Evolutionary conservation across 2,797 vertebrate genomes (phyloP).

Genomic region (Pelobates cultripes): DNA sequence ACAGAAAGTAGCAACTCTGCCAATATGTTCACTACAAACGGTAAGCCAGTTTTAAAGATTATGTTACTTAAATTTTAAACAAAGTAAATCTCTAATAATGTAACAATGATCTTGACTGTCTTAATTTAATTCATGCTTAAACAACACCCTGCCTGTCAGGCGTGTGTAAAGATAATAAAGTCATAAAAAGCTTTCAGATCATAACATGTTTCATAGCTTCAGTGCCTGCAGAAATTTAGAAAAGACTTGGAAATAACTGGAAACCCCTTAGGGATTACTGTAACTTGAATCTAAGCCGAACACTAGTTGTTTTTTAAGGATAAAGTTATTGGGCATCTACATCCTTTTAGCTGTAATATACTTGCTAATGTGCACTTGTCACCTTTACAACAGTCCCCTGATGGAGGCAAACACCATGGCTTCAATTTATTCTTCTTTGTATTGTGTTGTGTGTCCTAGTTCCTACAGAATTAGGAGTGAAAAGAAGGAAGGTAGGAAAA

Average conservation of each 20-base stretch:
- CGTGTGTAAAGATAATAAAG: slow-evolving; percentile 34
- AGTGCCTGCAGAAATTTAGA: slow-evolving; percentile 25
- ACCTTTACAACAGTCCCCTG: too few relatives aligned
- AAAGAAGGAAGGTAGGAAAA: too few relatives aligned
- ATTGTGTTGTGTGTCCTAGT: too few relatives aligned
- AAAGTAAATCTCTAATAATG: slow-evolving; percentile 24
- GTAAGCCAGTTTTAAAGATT: slow-evolving; percentile 24
- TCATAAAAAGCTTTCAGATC: slow-evolving; percentile 49
- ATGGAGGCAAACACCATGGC: too few relatives aligned
- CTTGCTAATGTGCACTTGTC: too few relatives aligned
- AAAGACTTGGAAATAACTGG: background rate
- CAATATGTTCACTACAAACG: slow-evolving; percentile 2
- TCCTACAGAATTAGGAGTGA: too few relatives aligned
- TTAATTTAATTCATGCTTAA: slow-evolving; percentile 41
- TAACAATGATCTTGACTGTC: slow-evolving; percentile 8
- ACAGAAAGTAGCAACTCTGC: slow-evolving; percentile 1
- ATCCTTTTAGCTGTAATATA: too few relatives aligned
- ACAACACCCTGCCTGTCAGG: slow-evolving; percentile 52
- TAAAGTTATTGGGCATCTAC: background rate
- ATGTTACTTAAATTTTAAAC: slow-evolving; percentile 6
- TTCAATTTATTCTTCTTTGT: too few relatives aligned
- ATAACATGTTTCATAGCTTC: slow-evolving; percentile 47
- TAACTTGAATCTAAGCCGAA: background rate
- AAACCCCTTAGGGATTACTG: background rate
- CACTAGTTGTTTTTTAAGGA: background rate